Percentiles rank a stretch among this genome's conserved stretches.
phyloP scores from a whole-genome alignment of 2,113 vertebrate genomes.

The Phrynocephalus versicolor region DNA sequence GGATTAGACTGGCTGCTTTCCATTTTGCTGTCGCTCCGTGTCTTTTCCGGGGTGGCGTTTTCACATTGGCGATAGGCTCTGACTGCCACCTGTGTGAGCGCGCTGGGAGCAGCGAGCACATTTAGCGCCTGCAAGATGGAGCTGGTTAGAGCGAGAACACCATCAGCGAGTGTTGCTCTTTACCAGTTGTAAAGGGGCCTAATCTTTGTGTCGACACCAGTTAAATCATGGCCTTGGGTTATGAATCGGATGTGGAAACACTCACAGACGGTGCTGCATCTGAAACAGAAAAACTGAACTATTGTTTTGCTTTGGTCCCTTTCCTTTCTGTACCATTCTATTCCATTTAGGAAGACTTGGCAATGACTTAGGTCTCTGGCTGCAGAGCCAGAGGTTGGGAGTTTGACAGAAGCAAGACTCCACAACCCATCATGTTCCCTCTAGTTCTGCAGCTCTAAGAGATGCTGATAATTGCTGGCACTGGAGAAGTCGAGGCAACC shows the following conservation, averaged over 20 bases:
- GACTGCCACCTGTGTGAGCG: constrained; percentile 71
- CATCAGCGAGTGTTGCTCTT: constrained; percentile 46
- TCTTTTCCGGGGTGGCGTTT: constrained; percentile 66
- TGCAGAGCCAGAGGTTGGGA: no score
- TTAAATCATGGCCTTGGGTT: constrained; percentile 51
- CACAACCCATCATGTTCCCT: no score
- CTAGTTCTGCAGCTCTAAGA: no score
- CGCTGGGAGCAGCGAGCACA: constrained; percentile 36
- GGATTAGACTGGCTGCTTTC: constrained; percentile 73
- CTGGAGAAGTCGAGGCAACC: no score
- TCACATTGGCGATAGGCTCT: constrained; percentile 69
- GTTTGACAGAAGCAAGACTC: no score
- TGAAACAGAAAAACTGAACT: not conserved
- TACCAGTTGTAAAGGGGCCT: constrained; percentile 51
- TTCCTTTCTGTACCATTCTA: not conserved
- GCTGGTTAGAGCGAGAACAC: constrained; percentile 46
- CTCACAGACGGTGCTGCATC: not conserved
- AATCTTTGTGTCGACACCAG: constrained; percentile 52
- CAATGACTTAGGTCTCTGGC: no score
- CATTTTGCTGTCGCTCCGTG: constrained; percentile 71
- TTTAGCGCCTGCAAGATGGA: constrained; percentile 55
- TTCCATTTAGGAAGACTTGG: no score
- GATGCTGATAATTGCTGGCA: no score
- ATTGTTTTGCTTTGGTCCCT: no score
- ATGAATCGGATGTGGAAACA: constrained; percentile 18